Evolutionary conservation across 2,888 invertebrate species (phyloP).

Genomic region (Mechanitis mazaeus): DNA sequence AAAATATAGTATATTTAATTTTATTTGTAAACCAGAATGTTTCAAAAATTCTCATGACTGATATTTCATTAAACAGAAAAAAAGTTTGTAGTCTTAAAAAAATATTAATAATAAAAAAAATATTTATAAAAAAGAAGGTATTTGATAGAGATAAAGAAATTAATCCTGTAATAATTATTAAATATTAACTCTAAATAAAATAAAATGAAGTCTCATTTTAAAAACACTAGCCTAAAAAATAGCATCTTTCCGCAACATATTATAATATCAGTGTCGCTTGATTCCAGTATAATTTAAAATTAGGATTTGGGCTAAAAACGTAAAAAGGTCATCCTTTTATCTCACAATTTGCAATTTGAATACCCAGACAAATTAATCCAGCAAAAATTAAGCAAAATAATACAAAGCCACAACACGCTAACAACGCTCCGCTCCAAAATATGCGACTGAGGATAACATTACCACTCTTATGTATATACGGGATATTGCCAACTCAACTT

Average conservation of each 20-base stretch:
- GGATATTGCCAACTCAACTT: slow-evolving; percentile 37
- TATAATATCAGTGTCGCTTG: slow-evolving; percentile 16
- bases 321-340: slow-evolving; percentile 64
- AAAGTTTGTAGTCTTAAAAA: too few species aligned
- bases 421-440: slow-evolving; percentile 55
- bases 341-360: slow-evolving; percentile 72
- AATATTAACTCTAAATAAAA: too few species aligned
- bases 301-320: slow-evolving; percentile 38
- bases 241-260: slow-evolving; percentile 8
- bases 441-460: slow-evolving; percentile 55
- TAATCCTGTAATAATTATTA: neutral
- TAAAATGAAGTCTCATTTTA: neutral
- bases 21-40: too few species aligned
- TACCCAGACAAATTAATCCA: slow-evolving; percentile 73
- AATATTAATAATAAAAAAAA: too few species aligned
- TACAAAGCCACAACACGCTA: slow-evolving; percentile 51
- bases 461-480: slow-evolving; percentile 32
- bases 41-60: too few species aligned
- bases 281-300: slow-evolving; percentile 30
- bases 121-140: too few species aligned
- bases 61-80: too few species aligned
- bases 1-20: too few species aligned
- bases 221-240: slow-evolving; percentile 3
- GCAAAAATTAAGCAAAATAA: slow-evolving; percentile 64
- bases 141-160: neutral